phyloP scores from a whole-genome alignment of 2,797 vertebrate species.

The Bufotes viridis region DNA sequence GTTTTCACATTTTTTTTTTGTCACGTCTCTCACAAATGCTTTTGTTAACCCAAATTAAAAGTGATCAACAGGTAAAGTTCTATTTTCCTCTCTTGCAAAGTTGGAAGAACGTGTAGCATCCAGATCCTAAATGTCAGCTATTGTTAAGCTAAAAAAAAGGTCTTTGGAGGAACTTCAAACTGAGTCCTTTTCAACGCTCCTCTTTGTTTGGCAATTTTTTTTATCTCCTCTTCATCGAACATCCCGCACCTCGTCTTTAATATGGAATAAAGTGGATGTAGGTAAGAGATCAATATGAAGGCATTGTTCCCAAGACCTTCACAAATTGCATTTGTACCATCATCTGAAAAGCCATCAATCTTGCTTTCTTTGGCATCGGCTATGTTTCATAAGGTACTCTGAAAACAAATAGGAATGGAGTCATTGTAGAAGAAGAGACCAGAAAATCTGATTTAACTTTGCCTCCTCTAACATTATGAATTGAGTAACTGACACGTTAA shows the following conservation, averaged over 20 bases:
- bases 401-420: conserved; percentile 57
- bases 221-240: conserved; percentile 57
- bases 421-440: conserved; percentile 52
- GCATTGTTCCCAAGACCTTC: conserved; percentile 39
- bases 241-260: conserved; percentile 53
- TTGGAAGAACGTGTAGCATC: conserved; percentile 28
- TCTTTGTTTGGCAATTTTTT: conserved; percentile 52
- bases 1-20: conserved; percentile 30
- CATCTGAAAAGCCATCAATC: conserved; percentile 47
- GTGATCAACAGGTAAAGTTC: conserved; percentile 43
- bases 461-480: conserved; percentile 62
- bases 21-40: conserved; percentile 30
- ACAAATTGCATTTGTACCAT: conserved; percentile 40
- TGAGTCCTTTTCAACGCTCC: conserved; percentile 30
- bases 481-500: conserved; percentile 61
- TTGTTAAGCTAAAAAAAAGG: conserved; percentile 45
- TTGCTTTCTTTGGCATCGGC: conserved; percentile 26
- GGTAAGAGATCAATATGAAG: conserved; percentile 45
- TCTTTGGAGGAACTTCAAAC: conserved; percentile 56
- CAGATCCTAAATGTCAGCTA: conserved; percentile 54
- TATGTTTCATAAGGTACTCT: conserved; percentile 58
- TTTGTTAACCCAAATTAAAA: conserved; percentile 54
- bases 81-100: conserved; percentile 45
- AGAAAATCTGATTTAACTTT: conserved; percentile 62
- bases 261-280: conserved; percentile 57